A percentile compares a stretch with the other conserved stretches of the same genome.
Conservation (phyloP, 2,113 vertebrate species). For the Ageneiosus marmoratus region DNA sequence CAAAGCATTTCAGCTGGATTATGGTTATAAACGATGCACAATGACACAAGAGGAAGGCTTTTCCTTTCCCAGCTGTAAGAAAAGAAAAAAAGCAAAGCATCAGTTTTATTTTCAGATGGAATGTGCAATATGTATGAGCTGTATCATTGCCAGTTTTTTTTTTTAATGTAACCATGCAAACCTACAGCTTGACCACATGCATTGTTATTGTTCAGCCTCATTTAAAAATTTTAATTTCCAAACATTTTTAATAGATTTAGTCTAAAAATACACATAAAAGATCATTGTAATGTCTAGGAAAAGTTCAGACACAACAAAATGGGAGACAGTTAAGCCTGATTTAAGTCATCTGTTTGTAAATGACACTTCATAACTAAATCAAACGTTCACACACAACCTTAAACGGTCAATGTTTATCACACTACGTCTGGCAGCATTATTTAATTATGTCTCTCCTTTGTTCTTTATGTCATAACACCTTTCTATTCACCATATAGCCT, state of each 20-base stretch:
- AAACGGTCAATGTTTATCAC: background rate
- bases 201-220: background rate
- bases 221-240: background rate
- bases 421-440: background rate
- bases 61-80: slow-evolving; percentile 17
- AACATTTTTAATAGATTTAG: background rate
- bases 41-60: background rate
- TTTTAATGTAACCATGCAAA: background rate
- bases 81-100: slow-evolving; percentile 32
- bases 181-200: background rate
- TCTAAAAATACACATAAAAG: background rate
- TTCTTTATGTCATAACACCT: background rate
- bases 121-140: slow-evolving; percentile 2
- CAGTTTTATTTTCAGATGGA: slow-evolving; percentile 13
- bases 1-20: slow-evolving; percentile 2
- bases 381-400: background rate
- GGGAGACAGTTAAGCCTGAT: background rate
- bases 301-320: slow-evolving; percentile 5
- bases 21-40: slow-evolving; percentile 21
- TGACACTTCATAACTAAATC: background rate
- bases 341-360: background rate
- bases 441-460: background rate
- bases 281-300: background rate
- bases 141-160: background rate
- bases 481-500: background rate